phyloP scores from a whole-genome alignment of 2,113 vertebrate genomes.

The Anguilla rostrata region DNA sequence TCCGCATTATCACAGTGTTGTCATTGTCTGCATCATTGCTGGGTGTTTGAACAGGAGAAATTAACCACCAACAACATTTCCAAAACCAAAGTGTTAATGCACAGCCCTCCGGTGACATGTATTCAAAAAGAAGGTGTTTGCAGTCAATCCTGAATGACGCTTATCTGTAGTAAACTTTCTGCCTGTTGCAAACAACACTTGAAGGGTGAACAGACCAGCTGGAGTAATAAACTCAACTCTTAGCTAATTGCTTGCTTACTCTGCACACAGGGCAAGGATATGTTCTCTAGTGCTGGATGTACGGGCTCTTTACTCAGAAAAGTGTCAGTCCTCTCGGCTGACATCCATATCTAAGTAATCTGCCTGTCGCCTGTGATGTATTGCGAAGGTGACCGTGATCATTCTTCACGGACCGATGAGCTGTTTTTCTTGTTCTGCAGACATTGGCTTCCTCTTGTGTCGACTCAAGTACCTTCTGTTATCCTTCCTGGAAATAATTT shows the following conservation, averaged over 20 bases:
- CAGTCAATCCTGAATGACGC: conserved; percentile 42
- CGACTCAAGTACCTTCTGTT: conserved; percentile 54
- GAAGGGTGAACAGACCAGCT: conserved; percentile 42
- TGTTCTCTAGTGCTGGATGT: conserved; percentile 20
- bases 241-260: conserved; percentile 46
- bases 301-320: conserved; percentile 45
- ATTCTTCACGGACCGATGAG: conserved; percentile 53
- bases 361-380: conserved; percentile 53
- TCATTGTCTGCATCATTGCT: not conserved
- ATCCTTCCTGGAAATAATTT: conserved; percentile 50
- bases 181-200: conserved; percentile 16
- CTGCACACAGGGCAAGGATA: conserved; percentile 22
- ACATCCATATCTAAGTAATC: conserved; percentile 57
- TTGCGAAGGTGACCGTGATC: conserved; percentile 62
- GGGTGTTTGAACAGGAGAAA: not conserved
- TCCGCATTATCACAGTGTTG: not conserved
- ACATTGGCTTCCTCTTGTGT: conserved; percentile 40
- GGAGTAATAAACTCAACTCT: conserved; percentile 16
- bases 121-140: conserved; percentile 19
- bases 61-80: not conserved
- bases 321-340: conserved; percentile 51
- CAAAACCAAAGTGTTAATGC: not conserved
- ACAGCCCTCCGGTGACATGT: not conserved
- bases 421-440: conserved; percentile 17
- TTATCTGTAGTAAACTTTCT: not conserved